Evolutionary conservation across 2,113 vertebrate species (phyloP), one percentile per base, ranked within the genome.

Genomic region (Typhlomys cinereus): DNA sequence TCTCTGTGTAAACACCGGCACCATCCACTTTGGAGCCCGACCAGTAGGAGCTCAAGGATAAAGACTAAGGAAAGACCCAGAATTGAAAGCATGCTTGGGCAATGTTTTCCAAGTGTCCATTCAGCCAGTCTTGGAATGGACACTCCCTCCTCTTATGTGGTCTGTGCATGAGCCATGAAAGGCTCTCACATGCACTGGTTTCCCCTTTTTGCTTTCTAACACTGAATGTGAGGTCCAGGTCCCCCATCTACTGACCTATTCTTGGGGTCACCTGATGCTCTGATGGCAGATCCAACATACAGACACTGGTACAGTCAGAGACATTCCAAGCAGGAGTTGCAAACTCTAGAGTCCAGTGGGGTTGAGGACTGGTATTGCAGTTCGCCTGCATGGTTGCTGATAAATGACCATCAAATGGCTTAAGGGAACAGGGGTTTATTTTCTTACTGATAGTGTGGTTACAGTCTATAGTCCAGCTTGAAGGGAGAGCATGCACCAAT

Each of bases 81-180:
- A 23, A 0, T 25, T 17, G 21, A 71, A 67, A 41, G 64, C 11
- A 27, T 1, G 14, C 71, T 36, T 70, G 29, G 69, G 17, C 21
- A n/a, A 5, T 57, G 79, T 5, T 13, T 54, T 57, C 88, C 50
- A 44, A 46, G 50, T 23, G 25, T 15, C 25, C 41, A 15, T 12
- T 27, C 31, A n/a, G 36, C 52, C 15, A 39, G 44, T 46, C 4
- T 11, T 23, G 25, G 86, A 74, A 52, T 25, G 41, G 7, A 27
- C 34, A 6, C 3, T 44, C 29, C 13, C 34, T 25, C 23, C 57
- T 1, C 0, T 76, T 31, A 14, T 44, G 48, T 52, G 54, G 14
- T 21, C 15, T 5, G 4, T 39, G 1, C 10, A 41, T 21, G 15
- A 69, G 34, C 41, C 1, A 14, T 0, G 13, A 8, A 13, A 44